Evolutionary conservation across 2,888 invertebrate species (phyloP), one percentile per base, ranked within the genome.

Genomic region (Machimus atricapillus): DNA sequence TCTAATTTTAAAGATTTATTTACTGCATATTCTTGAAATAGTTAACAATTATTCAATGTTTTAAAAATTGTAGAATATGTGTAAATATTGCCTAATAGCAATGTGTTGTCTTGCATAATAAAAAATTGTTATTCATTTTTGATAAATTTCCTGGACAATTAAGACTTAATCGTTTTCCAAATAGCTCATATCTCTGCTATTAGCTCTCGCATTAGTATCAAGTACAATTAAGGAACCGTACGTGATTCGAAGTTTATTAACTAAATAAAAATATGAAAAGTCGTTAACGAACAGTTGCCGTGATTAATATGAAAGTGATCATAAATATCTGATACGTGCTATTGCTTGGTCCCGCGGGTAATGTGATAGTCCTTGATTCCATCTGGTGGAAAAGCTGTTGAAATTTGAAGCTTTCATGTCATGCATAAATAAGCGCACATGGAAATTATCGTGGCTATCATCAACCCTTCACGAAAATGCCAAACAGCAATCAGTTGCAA

Each of bases 381-480:
- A 56, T 52, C 27, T 31, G 27, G n/a, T 66, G 66, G 81, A 81
- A 81, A 81, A 58, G 74, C 79, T 77, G 87, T 85, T 81, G 85
- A 87, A 88, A 87, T 87, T 76, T 40, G 76, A 83, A 88, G 85
- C 87, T 86, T 88, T 87, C 88, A 87, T 87, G 88, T 86, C 87
- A 87, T 87, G 88, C 87, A 87, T 88, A 88, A 88, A 87, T 88
- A 87, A 87, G 85, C 87, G 74, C 85, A 85, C 88, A 87, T 85
- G 87, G 88, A 88, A 88, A 87, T 88, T 88, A 87, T 88, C 87
- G 85, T 82, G 79, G 78, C 78, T 87, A 87, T 85, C 40, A 73
- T 85, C 85, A 86, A 79, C 87, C 77, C 78, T 58, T 56, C 86
- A 73, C 40, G 86, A 83, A 86, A 88, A 86, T 78, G 86, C 82